Conservation (phyloP, 92 coral and sea anemone species). For the Galaxea fascicularis region DNA sequence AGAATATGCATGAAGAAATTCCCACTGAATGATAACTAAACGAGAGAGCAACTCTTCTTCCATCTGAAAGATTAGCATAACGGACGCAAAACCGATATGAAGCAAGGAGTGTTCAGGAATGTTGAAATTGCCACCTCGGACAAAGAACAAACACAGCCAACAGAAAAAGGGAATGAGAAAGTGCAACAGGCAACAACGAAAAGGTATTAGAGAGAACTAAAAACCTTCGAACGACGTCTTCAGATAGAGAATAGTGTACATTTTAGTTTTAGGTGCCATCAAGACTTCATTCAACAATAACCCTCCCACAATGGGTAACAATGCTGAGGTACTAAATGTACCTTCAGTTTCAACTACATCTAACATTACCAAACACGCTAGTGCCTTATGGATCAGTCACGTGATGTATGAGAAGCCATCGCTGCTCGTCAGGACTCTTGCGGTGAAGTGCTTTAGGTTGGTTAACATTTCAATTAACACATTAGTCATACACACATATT, state of each 20-base stretch:
- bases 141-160: not conserved
- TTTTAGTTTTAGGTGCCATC: too few species aligned
- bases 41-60: too few species aligned
- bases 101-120: not conserved
- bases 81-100: too few species aligned
- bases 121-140: not conserved
- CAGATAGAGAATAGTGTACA: not conserved
- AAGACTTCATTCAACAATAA: not conserved
- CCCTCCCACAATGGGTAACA: not conserved
- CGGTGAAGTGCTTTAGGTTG: not conserved
- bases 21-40: too few species aligned
- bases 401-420: not conserved
- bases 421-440: not conserved
- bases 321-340: too few species aligned
- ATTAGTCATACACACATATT: not conserved
- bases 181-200: not conserved
- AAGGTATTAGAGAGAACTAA: not conserved
- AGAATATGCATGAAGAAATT: too few species aligned
- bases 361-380: not conserved
- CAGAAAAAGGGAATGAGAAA: not conserved
- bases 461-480: not conserved
- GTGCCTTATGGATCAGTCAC: not conserved
- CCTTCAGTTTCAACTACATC: not conserved
- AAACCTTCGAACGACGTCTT: not conserved
- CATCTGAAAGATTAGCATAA: too few species aligned